Evolutionary conservation across 2,888 invertebrate species (phyloP).

Genomic region (Troglohyphantes excavatus): DNA sequence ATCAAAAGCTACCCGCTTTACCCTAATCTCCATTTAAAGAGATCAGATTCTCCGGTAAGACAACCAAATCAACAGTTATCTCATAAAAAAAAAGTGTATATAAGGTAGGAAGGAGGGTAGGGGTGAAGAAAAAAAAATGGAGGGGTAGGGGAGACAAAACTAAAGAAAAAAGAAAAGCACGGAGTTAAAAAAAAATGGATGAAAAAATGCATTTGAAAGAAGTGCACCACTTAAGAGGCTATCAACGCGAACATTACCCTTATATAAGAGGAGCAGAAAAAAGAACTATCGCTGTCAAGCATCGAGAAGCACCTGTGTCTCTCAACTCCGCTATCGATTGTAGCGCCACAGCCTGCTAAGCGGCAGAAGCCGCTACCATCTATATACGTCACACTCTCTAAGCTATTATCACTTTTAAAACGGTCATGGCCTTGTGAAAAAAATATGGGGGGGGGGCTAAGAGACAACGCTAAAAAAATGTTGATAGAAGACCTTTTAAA

Average conservation of each 20-base stretch:
- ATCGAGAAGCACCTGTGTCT: conserved; percentile 77
- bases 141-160: conserved; percentile 61
- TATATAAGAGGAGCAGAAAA: conserved; percentile 70
- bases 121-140: conserved; percentile 41
- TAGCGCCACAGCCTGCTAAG: conserved; percentile 71
- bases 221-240: conserved; percentile 75
- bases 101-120: conserved; percentile 16
- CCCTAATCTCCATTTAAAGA: conserved; percentile 66
- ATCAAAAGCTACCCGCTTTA: conserved; percentile 45
- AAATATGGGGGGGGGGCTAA: conserved; percentile 28
- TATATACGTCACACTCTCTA: conserved; percentile 69
- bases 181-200: conserved; percentile 48
- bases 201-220: conserved; percentile 73
- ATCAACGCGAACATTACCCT: conserved; percentile 78
- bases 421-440: conserved; percentile 67
- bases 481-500: conserved; percentile 78
- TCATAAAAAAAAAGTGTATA: conserved; percentile 56
- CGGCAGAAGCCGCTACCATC: conserved; percentile 76
- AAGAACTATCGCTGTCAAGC: conserved; percentile 76
- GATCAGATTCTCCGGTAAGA: conserved; percentile 56
- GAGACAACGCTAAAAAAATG: conserved; percentile 69
- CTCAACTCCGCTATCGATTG: conserved; percentile 73
- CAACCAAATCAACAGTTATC: conserved; percentile 77
- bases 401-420: conserved; percentile 78
- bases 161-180: conserved; percentile 43